Evolutionary conservation across 2,113 vertebrate genomes (phyloP).

Genomic region (Aegithalos caudatus): DNA sequence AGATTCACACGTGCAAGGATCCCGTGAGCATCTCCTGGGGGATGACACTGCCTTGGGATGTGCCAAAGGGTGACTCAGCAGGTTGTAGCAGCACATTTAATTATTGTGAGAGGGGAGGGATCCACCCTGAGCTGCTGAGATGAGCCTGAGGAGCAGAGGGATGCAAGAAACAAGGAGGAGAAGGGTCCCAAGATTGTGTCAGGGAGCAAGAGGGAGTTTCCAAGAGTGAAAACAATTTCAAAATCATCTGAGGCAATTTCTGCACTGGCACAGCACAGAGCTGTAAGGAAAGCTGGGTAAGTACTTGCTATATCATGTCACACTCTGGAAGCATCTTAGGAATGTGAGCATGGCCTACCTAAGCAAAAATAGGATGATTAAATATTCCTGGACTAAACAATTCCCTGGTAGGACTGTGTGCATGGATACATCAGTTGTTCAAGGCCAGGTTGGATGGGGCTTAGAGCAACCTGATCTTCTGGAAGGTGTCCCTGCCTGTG

Average conservation of each 20-base stretch:
- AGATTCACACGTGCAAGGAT: background rate
- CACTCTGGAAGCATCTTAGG: background rate
- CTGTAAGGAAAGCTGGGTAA: fast-evolving
- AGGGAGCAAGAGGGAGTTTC: background rate
- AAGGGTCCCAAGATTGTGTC: background rate
- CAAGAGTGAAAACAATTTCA: background rate
- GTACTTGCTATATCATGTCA: background rate
- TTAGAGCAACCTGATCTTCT: background rate
- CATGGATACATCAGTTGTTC: background rate
- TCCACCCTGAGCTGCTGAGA: fast-evolving
- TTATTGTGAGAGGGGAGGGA: background rate
- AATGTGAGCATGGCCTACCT: fast-evolving
- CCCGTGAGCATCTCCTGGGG: background rate
- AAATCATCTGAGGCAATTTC: background rate
- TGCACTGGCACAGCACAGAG: background rate
- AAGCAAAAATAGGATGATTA: background rate
- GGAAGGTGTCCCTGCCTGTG: background rate
- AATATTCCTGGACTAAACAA: background rate
- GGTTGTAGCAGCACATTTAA: background rate
- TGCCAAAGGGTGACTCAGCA: background rate
- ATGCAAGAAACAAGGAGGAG: background rate
- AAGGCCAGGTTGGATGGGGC: background rate
- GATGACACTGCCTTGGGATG: background rate
- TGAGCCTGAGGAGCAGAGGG: background rate
- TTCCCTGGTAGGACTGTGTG: background rate